A percentile compares a stretch with the other conserved stretches of the same genome.
phyloP scores from a whole-genome alignment of 2,797 vertebrate species.

The Onychomys arenicola region DNA sequence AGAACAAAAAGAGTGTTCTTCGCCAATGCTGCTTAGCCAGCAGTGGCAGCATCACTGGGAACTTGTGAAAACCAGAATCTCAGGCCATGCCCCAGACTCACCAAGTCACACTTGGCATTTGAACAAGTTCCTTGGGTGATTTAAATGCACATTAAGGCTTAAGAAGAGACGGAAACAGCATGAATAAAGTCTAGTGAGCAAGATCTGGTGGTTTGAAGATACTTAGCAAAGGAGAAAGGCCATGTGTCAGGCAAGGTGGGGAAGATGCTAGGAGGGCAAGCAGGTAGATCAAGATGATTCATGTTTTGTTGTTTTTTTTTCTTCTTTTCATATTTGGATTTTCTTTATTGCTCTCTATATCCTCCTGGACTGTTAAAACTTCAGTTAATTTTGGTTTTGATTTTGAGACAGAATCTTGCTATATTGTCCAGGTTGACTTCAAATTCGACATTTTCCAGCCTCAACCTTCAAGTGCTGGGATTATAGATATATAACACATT shows the following conservation, averaged over 20 bases:
- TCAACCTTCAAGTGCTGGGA: background rate
- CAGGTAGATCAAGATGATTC: background rate
- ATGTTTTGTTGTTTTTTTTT: background rate
- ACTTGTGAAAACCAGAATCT: background rate
- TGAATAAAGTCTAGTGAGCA: background rate
- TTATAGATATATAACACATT: background rate
- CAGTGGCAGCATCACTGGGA: background rate
- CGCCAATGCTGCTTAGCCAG: background rate
- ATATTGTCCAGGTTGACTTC: background rate
- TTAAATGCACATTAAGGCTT: background rate
- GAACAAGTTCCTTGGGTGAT: background rate
- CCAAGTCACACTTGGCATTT: constrained; percentile 32
- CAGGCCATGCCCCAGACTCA: background rate
- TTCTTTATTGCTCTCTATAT: background rate
- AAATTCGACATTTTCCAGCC: background rate
- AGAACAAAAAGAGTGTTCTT: background rate
- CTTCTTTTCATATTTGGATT: background rate
- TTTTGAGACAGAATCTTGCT: background rate
- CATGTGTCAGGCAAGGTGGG: background rate
- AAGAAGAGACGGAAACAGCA: background rate
- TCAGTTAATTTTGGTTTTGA: background rate
- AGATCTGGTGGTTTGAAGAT: background rate
- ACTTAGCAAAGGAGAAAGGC: background rate
- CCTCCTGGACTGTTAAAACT: background rate
- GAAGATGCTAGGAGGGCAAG: background rate